phyloP scores from a whole-genome alignment of 2,888 invertebrate species.

The Rhaphigaster nebulosa region DNA sequence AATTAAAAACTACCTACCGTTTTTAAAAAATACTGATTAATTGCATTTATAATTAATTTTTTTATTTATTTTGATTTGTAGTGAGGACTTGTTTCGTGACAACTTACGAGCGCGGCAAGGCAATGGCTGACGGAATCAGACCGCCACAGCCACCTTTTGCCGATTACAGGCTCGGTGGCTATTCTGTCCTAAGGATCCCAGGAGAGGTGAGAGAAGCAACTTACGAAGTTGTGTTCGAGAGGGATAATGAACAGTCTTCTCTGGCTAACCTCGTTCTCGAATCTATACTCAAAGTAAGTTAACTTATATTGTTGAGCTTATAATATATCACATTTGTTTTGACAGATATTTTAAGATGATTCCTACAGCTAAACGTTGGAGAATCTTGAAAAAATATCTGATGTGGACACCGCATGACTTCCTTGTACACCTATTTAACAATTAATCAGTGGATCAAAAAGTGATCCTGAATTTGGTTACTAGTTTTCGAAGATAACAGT shows the following conservation, averaged over 20 bases:
- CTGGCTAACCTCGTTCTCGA: constrained; percentile 89
- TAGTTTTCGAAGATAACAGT: too few species aligned
- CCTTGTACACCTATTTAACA: too few species aligned
- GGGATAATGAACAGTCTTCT: constrained; percentile 85
- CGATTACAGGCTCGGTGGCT: constrained; percentile 77
- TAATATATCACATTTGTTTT: not conserved
- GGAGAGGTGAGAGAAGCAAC: constrained; percentile 83
- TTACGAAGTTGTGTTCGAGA: constrained; percentile 87
- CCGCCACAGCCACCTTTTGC: constrained; percentile 72
- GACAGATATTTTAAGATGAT: not conserved
- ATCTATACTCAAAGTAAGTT: constrained; percentile 77
- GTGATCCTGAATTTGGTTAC: too few species aligned
- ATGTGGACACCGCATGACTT: too few species aligned
- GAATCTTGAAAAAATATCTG: not conserved
- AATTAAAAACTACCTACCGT: too few species aligned
- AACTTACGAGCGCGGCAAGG: constrained; percentile 77
- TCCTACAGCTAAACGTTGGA: not conserved
- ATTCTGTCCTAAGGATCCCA: constrained; percentile 75
- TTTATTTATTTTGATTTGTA: constrained; percentile 67
- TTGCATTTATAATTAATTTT: not conserved
- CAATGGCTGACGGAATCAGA: constrained; percentile 71
- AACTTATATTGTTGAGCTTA: not conserved
- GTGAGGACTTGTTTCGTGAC: constrained; percentile 92
- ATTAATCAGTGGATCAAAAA: too few species aligned
- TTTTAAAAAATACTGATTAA: too few species aligned